Conservation (phyloP, 2,888 invertebrate genomes). For the Drosophila rellima region DNA sequence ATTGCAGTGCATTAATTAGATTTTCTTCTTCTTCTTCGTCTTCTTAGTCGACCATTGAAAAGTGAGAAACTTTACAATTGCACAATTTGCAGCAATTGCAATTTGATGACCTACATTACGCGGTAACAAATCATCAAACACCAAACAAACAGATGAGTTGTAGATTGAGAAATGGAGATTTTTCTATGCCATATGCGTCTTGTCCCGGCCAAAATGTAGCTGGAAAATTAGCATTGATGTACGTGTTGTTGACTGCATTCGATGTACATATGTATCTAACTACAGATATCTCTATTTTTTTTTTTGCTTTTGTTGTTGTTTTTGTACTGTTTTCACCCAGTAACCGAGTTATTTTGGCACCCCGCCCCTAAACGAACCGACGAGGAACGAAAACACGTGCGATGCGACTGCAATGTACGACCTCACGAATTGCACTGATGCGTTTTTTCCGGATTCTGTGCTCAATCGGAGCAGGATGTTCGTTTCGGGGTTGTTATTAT, state of each 20-base stretch:
- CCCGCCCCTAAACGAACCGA: conserved; percentile 54
- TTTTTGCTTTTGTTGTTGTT: conserved; percentile 34
- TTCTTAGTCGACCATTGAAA: no score
- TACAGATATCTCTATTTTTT: not conserved
- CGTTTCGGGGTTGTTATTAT: conserved; percentile 42
- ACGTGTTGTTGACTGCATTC: conserved; percentile 41
- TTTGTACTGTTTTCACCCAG: conserved; percentile 79
- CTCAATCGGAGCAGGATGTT: conserved; percentile 52
- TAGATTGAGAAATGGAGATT: conserved; percentile 52
- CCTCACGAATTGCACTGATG: conserved; percentile 81
- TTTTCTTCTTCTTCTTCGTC: conserved; percentile 55
- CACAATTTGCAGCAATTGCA: conserved; percentile 49
- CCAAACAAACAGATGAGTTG: conserved; percentile 32
- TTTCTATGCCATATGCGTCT: conserved; percentile 27
- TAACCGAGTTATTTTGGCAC: conserved; percentile 80
- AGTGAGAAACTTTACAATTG: conserved; percentile 45
- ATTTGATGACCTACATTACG: conserved; percentile 72
- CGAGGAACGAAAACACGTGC: conserved; percentile 27
- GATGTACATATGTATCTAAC: conserved; percentile 12
- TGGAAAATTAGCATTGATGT: conserved; percentile 14
- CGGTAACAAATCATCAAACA: conserved; percentile 37
- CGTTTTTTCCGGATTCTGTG: conserved; percentile 65
- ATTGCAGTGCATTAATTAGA: conserved; percentile 48
- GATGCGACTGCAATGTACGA: conserved; percentile 63
- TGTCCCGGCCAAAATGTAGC: conserved; percentile 7